Evolutionary conservation across 2,113 vertebrate genomes (phyloP), one percentile per base, ranked within the genome.

Genomic region (Ciconia stormi): DNA sequence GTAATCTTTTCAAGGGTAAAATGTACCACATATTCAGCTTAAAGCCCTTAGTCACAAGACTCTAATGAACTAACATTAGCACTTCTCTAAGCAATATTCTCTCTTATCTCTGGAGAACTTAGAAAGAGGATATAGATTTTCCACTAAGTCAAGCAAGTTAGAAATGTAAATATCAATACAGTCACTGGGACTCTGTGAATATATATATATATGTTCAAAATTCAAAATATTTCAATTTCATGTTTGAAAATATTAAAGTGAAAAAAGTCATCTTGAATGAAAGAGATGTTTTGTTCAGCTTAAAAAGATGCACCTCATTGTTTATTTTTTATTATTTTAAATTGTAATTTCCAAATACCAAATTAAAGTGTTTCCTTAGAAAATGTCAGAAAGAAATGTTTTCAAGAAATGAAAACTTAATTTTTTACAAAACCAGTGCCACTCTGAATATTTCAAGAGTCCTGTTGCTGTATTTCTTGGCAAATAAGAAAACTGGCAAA

Each of bases 1-100:
- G 15, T 69, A 94, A 82, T 94, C n/a, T 83, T 97, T 86, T 67
- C 53, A 82, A 73, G 20, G 19, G 42, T 74, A 86, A 85, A 90
- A 94, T 62, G 25, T 62, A 58, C 30, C 38, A 58, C 13, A 2
- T 65, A 76, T 76, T 91, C 81, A 87, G 70, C 87, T 90, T 62
- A 26, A 85, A 66, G 59, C 62, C 38, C 55, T 87, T 59, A 59
- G 78, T 85, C 91, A 87, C 58, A 82, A 89, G 84, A 73, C 29
- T 81, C 8, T 38, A 85, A 89, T 85, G 74, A 95, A 90, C 78
- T 90, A 74, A 90, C 20, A 46, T 52, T 72, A 87, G 15, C 53
- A 85, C 25, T 91, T 93, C 38, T 85, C 25, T 66, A 61, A 87
- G 72, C n/a, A 84, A 38, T 72, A 56, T 36, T 92, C 32, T 52